Evolutionary conservation across 2,888 invertebrate species (phyloP), one percentile per base, ranked within the genome.

Genomic region (Podotricha telesiphe): DNA sequence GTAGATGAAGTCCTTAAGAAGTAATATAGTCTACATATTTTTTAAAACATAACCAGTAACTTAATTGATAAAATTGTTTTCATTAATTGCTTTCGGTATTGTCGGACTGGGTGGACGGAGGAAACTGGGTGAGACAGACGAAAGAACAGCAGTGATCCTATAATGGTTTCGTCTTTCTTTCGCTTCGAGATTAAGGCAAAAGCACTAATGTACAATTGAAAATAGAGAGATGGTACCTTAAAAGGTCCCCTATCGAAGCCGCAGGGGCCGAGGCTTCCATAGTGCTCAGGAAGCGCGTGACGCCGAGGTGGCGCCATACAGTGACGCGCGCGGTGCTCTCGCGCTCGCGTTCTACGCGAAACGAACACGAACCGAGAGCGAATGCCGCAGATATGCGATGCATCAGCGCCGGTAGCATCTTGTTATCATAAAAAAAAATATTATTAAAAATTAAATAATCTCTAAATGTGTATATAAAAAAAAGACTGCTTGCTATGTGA

Each of bases 201-300:
- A 37, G 10, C 37, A 42, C 13, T 42, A 53, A 28, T 22, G 13
- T 3, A 59, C n/a, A 20, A 11, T 22, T 19, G 13, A 5, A 48
- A 10, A 17, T 56, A n/a, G n/a, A n/a, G 37, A 10, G 61, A 34
- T 45, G 19, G 45, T 72, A 95, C 96, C 93, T 95, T 94, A 80
- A 95, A 95, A 17, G 94, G 94, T 45, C 97, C 97, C 79, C 95
- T 94, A 79, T 97, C 96, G 83, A 96, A 97, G 51, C 97, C 97
- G 82, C 96, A 97, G 87, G 96, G 97, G 64, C n/a, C n/a, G 96
- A 96, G 66, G 96, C 96, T 86, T 98, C 98, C 95, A 98, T 95
- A 40, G 98, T 98, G 89, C 97, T n/a, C n/a, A n/a, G 97, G 68
- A 94, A 94, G 72, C 96, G 93, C 55, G 94, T 92, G 69, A 98